phyloP scores from a whole-genome alignment of 2,888 invertebrate genomes.

The Tipula unca region DNA sequence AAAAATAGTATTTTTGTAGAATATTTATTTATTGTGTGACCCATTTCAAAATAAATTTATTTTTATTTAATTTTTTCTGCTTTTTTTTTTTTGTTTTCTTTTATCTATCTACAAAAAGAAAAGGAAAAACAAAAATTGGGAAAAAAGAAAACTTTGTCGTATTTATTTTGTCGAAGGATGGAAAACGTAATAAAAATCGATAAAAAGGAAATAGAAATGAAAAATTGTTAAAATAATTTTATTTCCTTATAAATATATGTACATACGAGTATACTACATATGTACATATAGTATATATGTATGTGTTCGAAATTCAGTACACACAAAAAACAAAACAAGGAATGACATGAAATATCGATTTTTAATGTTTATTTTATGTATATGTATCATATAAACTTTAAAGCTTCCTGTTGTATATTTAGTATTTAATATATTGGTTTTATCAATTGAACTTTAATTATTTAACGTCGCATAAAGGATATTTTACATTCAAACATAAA shows the following conservation, averaged over 20 bases:
- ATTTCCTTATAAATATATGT: background rate
- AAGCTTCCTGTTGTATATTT: background rate
- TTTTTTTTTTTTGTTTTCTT: background rate
- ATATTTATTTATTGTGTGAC: constrained; percentile 14
- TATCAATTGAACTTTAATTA: background rate
- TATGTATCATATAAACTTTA: background rate
- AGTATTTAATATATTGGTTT: background rate
- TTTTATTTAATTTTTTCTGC: background rate
- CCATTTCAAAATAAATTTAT: constrained; percentile 14
- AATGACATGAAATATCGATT: background rate
- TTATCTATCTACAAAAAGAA: background rate
- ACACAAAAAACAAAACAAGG: background rate
- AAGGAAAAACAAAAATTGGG: background rate
- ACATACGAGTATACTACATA: background rate
- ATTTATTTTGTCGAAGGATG: background rate
- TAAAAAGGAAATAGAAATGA: background rate
- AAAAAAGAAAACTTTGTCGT: background rate
- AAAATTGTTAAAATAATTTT: constrained; percentile 4
- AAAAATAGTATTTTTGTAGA: background rate
- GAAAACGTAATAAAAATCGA: background rate
- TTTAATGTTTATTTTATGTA: background rate
- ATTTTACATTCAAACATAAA: too few relatives aligned
- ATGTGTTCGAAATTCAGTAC: background rate
- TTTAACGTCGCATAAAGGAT: background rate
- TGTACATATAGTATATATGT: background rate